Evolutionary conservation across 2,888 invertebrate genomes (phyloP), one percentile per base, ranked within the genome.

Genomic region (Tridacna crocea): DNA sequence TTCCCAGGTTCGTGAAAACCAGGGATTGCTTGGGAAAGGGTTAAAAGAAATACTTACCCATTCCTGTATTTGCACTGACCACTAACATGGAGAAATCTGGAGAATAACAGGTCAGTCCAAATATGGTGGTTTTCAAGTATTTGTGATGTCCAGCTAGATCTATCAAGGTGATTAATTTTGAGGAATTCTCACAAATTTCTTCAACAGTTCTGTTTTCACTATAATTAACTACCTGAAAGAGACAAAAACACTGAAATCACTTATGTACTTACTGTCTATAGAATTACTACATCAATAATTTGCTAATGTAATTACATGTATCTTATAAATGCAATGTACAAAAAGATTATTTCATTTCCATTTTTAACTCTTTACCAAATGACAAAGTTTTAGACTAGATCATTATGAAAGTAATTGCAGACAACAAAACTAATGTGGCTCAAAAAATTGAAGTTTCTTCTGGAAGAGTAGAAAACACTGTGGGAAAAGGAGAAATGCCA

Each of bases 141-240:
- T 99, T 99, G 88, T 97, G 96, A 95, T 99, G 99, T 0, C 99
- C 99, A 6, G 99, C 99, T 90, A 99, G 95, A 95, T 99, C 99
- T 92, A 99, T 96, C 68, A 94, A 85, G 0, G 98, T 98, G 0
- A 99, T 97, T 48, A 99, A 95, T 95, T 99, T 99, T 12, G 97
- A 97, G 1, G 98, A 98, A 66, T 97, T 95, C 93, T 98, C 98
- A 89, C 98, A 98, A 78, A 99, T 99, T 89, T 99, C 97, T 93
- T 98, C 98, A 0, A 98, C 97, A 0, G 98, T 98, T 95, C 97
- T 97, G 94, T 98, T 96, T 92, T 98, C 97, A 61, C 97, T 97
- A 89, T 95, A 95, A 95, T 98, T 98, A 17, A 98, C 96, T 2
- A 98, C 96, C 92, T 97, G 96, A 12, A 46, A 66, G 22, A 72